phyloP scores from a whole-genome alignment of 2,888 invertebrate species.

The Chrysotoxum bicinctum region DNA sequence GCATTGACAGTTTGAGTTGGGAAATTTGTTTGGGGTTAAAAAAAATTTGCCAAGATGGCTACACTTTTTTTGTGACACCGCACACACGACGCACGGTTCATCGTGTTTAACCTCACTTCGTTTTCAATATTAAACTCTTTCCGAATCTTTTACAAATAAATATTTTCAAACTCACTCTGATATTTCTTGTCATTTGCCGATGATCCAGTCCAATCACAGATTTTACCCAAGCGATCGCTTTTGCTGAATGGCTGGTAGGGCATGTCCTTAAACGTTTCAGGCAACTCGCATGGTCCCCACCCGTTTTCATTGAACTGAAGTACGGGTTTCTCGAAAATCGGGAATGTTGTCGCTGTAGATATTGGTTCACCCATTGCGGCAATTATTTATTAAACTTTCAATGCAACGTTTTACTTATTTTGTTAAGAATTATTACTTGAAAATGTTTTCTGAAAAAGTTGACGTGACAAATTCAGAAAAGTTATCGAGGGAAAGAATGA shows the following conservation, averaged over 20 bases:
- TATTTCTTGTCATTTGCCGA: slow-evolving; percentile 96
- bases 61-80: slow-evolving; percentile 7
- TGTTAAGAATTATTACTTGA: slow-evolving; percentile 39
- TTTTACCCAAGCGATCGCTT: slow-evolving; percentile 98
- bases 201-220: slow-evolving; percentile 99
- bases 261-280: slow-evolving; percentile 89
- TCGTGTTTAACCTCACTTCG: slow-evolving; percentile 48
- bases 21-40: slow-evolving; percentile 28
- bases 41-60: slow-evolving; percentile 58
- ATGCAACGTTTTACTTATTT: background rate
- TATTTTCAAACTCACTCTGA: slow-evolving; percentile 86
- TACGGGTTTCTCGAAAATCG: slow-evolving; percentile 78
- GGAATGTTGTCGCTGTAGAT: slow-evolving; percentile 76
- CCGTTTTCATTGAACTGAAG: slow-evolving; percentile 84
- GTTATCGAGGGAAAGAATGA: slow-evolving; percentile 57
- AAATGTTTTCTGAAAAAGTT: slow-evolving; percentile 62
- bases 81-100: slow-evolving; percentile 49
- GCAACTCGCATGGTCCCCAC: slow-evolving; percentile 98
- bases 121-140: background rate
- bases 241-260: slow-evolving; percentile 99
- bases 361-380: slow-evolving; percentile 76
- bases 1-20: background rate
- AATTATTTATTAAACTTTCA: slow-evolving; percentile 17
- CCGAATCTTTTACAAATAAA: background rate
- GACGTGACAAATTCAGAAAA: slow-evolving; percentile 68